Evolutionary conservation across 2,888 invertebrate genomes (phyloP).

Genomic region (Phrixothrix hirtus): DNA sequence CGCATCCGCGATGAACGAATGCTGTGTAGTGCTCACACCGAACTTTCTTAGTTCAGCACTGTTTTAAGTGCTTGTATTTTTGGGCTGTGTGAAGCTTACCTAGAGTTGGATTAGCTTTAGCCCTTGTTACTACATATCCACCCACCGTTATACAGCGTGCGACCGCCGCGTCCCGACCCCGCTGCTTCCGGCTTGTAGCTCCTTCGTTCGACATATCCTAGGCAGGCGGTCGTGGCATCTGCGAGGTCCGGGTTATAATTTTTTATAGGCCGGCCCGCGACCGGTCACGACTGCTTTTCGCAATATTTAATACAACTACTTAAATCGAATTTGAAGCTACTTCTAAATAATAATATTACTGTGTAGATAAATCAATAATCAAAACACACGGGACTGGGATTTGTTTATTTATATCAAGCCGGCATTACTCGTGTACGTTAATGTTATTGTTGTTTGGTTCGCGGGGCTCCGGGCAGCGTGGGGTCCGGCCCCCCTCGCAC

Average conservation of each 20-base stretch:
- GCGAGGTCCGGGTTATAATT: constrained; percentile 27
- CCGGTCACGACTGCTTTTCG: constrained; percentile 46
- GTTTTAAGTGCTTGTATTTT: constrained; percentile 70
- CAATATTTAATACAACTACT: constrained; percentile 47
- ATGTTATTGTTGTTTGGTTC: constrained; percentile 55
- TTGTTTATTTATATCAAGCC: constrained; percentile 46
- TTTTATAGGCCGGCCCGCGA: constrained; percentile 49
- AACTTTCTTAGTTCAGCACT: constrained; percentile 64
- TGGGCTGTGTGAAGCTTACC: constrained; percentile 67
- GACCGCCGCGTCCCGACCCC: constrained; percentile 46
- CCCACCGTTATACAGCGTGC: constrained; percentile 56
- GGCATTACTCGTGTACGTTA: constrained; percentile 52
- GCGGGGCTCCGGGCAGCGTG: constrained; percentile 57
- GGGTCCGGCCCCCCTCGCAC: constrained; percentile 58
- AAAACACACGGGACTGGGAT: constrained; percentile 50
- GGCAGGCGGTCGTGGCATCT: constrained; percentile 28
- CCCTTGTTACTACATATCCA: constrained; percentile 62
- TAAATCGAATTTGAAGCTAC: constrained; percentile 54
- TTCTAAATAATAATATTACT: constrained; percentile 53
- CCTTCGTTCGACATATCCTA: constrained; percentile 34
- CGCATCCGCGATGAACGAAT: constrained; percentile 33
- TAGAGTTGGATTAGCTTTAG: constrained; percentile 62
- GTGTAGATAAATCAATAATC: constrained; percentile 59
- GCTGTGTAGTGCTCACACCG: constrained; percentile 58
- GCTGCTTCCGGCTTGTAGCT: constrained; percentile 41